These are phyloP conservation scores for Microcebus griseorufus DNA, from an alignment of 2,113 vertebrate species.

Conservation along the genomic window DNA sequence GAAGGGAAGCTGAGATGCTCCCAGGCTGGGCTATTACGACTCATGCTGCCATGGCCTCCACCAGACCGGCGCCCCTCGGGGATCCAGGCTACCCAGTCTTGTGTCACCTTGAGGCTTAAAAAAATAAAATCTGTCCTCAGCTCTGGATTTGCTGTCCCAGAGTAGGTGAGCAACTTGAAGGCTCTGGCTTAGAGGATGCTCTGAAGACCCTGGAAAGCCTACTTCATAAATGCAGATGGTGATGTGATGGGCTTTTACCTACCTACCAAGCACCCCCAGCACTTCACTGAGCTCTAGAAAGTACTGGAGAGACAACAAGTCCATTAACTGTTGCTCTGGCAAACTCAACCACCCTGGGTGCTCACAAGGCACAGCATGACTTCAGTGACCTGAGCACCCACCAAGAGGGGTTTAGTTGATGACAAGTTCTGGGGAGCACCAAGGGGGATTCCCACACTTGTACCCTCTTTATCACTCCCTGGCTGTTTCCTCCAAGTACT, in stretches of 20 bases:
- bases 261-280: not conserved
- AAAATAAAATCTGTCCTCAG: not conserved
- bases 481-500: not conserved
- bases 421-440: not conserved
- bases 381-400: not conserved
- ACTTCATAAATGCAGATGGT: not conserved
- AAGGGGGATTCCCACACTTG: too few species aligned
- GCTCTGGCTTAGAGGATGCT: not conserved
- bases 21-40: not conserved
- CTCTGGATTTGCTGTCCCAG: not conserved
- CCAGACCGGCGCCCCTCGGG: not conserved
- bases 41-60: not conserved
- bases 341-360: not conserved
- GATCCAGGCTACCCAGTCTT: too few species aligned
- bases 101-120: not conserved
- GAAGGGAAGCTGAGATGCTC: not conserved
- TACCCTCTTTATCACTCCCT: not conserved
- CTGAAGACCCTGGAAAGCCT: not conserved
- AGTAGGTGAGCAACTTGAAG: not conserved
- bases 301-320: not conserved
- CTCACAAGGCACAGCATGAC: not conserved
- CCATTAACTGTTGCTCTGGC: not conserved
- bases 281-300: not conserved
- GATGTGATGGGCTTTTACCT: too few species aligned
- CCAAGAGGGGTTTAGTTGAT: fast-evolving